A percentile compares a stretch with the other conserved stretches of the same genome.
Evolutionary conservation across 1,140 invertebrate genomes (phyloP).

Genomic region (Acromyrmex heyeri): DNA sequence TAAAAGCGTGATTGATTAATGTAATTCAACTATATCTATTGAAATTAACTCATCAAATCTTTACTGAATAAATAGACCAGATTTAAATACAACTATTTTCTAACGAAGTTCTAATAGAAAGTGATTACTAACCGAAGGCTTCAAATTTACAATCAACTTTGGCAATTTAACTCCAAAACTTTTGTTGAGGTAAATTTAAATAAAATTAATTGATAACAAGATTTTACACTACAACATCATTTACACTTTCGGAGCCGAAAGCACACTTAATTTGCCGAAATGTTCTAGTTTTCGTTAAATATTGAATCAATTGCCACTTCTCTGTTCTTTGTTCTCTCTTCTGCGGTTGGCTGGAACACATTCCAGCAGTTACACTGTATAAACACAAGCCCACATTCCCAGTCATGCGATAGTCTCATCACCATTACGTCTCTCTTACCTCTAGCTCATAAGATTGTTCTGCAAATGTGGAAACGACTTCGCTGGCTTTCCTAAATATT

Average conservation of each 20-base stretch:
- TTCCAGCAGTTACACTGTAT: neutral
- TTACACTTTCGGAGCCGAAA: neutral
- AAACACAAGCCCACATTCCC: neutral
- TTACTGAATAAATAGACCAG: neutral
- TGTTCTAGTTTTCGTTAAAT: neutral
- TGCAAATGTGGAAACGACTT: slow-evolving; percentile 12
- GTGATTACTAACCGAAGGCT: neutral
- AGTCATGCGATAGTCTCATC: slow-evolving; percentile 25
- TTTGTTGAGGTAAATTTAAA: neutral
- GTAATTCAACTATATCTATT: neutral
- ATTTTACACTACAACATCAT: neutral
- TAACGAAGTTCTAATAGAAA: neutral
- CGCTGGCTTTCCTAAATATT: slow-evolving; percentile 35
- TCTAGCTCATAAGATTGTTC: slow-evolving; percentile 6
- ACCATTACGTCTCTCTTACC: neutral
- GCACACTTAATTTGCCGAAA: neutral
- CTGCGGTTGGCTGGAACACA: neutral
- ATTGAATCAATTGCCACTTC: slow-evolving; percentile 4
- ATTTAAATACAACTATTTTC: neutral
- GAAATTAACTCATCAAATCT: neutral
- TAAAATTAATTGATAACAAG: slow-evolving; percentile 15
- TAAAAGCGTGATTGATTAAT: neutral
- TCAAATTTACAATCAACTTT: slow-evolving; percentile 20
- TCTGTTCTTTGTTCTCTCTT: neutral
- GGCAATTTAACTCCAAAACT: neutral